Conservation (phyloP, 1,140 invertebrate genomes). For the Drosophila carrolli region DNA sequence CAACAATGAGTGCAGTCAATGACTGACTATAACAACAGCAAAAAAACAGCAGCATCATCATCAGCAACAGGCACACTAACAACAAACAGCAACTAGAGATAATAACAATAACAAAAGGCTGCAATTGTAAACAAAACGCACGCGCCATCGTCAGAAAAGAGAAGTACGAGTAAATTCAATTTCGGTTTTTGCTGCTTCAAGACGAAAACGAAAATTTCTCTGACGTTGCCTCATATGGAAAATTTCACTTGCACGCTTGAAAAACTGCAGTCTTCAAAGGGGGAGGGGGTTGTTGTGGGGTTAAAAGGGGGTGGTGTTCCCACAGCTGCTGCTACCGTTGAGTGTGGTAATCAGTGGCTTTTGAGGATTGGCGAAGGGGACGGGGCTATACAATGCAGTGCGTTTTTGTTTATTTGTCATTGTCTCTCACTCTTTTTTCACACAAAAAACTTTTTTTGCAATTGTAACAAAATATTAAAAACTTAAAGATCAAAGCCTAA, state of each 20-base stretch:
- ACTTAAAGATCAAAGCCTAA: no score
- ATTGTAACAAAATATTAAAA: not conserved
- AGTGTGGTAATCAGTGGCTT: slow-evolving; percentile 72
- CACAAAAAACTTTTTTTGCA: not conserved
- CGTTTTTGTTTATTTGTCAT: slow-evolving; percentile 58
- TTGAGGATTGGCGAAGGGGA: slow-evolving; percentile 30
- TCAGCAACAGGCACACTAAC: slow-evolving; percentile 33
- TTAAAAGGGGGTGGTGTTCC: not conserved
- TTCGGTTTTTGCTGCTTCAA: slow-evolving; percentile 35
- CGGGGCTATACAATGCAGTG: slow-evolving; percentile 42
- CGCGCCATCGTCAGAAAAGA: slow-evolving; percentile 38
- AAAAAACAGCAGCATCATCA: slow-evolving; percentile 38
- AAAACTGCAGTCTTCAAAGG: slow-evolving; percentile 57
- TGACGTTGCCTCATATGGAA: slow-evolving; percentile 74
- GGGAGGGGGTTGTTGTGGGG: not conserved
- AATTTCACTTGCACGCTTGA: slow-evolving; percentile 81
- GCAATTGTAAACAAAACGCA: slow-evolving; percentile 75
- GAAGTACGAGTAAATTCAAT: slow-evolving; percentile 23
- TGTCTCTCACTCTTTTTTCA: slow-evolving; percentile 3
- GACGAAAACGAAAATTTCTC: slow-evolving; percentile 70
- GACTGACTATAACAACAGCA: slow-evolving; percentile 50
- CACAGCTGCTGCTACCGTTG: slow-evolving; percentile 44
- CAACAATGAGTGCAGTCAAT: slow-evolving; percentile 60
- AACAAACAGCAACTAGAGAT: slow-evolving; percentile 23
- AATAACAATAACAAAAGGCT: slow-evolving; percentile 66